These are phyloP conservation scores for Bubalus kerabau DNA, from an alignment of 2,113 vertebrate genomes.

Conservation along the genomic window DNA sequence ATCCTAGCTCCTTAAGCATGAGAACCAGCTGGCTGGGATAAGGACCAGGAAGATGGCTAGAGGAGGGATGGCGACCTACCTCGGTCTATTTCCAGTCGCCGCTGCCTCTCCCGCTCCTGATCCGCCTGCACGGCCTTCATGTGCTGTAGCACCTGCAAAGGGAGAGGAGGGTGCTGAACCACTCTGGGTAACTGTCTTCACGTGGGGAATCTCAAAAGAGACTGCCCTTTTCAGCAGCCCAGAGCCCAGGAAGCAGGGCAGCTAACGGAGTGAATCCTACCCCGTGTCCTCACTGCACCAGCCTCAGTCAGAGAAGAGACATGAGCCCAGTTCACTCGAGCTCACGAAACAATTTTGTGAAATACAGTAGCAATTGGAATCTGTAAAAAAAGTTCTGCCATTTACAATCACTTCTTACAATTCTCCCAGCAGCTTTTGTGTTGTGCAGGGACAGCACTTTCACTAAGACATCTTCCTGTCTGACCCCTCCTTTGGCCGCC, in stretches of 20 bases:
- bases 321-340: not conserved
- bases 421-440: not conserved
- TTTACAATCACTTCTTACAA: not conserved
- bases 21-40: not conserved
- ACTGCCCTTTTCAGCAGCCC: not conserved
- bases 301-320: not conserved
- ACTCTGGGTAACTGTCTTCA: not conserved
- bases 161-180: not conserved
- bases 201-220: not conserved
- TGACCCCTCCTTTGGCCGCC: not conserved
- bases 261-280: not conserved
- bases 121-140: conserved; percentile 91
- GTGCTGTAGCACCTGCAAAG: conserved; percentile 90
- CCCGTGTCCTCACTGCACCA: not conserved
- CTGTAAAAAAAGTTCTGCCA: not conserved
- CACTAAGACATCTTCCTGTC: not conserved
- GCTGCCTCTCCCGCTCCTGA: conserved; percentile 89
- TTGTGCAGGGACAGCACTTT: not conserved
- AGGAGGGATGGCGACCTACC: conserved; percentile 67
- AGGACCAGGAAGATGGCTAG: not conserved
- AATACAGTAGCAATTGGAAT: not conserved
- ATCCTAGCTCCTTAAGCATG: not conserved
- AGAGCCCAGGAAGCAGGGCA: not conserved
- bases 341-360: not conserved
- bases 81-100: conserved; percentile 87